Evolutionary conservation across 2,888 invertebrate genomes (phyloP).

Genomic region (Hartigia nigra): DNA sequence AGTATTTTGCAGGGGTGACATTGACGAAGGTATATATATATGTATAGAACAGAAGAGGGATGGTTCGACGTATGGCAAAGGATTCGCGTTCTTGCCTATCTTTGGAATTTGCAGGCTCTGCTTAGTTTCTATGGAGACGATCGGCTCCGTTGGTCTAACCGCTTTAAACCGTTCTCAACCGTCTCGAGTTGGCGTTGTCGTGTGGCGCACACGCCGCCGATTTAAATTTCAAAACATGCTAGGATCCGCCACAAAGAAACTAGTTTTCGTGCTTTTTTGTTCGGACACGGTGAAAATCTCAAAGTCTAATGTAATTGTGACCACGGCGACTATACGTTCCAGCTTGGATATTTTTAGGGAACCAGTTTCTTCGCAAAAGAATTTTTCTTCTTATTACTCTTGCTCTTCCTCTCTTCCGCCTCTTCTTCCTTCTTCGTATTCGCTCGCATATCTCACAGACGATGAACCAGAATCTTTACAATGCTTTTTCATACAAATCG

Average conservation of each 20-base stretch:
- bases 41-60: background rate
- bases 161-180: constrained; percentile 5
- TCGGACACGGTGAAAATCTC: constrained; percentile 30
- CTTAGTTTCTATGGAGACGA: background rate
- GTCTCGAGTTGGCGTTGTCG: background rate
- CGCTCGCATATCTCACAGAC: background rate
- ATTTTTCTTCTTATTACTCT: background rate
- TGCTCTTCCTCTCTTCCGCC: background rate
- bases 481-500: background rate
- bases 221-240: constrained; percentile 39
- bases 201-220: constrained; percentile 17
- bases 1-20: background rate
- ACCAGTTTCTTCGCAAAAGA: constrained; percentile 31
- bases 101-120: background rate
- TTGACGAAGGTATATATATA: background rate
- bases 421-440: background rate
- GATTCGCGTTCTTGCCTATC: background rate
- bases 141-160: background rate
- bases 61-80: background rate
- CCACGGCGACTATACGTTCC: constrained; percentile 25
- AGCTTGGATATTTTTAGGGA: constrained; percentile 38
- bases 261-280: constrained; percentile 30
- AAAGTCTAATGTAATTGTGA: constrained; percentile 42
- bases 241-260: constrained; percentile 31
- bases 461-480: background rate